phyloP scores from a whole-genome alignment of 1,140 invertebrate species.

The Cherax quadricarinatus region DNA sequence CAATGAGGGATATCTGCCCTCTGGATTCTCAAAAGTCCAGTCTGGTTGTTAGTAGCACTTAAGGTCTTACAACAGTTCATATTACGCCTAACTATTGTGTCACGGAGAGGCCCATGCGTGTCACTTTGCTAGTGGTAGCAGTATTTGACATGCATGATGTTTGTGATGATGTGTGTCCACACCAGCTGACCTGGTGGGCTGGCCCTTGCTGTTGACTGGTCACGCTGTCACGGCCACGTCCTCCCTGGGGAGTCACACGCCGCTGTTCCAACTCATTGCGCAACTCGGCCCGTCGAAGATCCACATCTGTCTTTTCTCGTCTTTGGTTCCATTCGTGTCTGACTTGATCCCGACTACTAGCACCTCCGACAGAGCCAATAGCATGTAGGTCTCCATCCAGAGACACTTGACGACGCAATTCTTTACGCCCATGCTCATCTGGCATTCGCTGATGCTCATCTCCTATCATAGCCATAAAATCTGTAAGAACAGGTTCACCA shows the following conservation, averaged over 20 bases:
- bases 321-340: slow-evolving; percentile 80
- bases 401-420: slow-evolving; percentile 65
- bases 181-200: slow-evolving; percentile 55
- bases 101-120: slow-evolving; percentile 37
- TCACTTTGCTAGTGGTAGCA: slow-evolving; percentile 26
- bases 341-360: slow-evolving; percentile 44
- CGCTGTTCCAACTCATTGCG: slow-evolving; percentile 77
- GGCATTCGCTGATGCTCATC: slow-evolving; percentile 15
- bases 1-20: slow-evolving; percentile 7
- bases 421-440: slow-evolving; percentile 14
- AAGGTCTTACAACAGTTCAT: slow-evolving; percentile 25
- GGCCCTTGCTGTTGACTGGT: slow-evolving; percentile 59
- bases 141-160: slow-evolving; percentile 15
- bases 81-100: slow-evolving; percentile 31
- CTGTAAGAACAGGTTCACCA: slow-evolving; percentile 84
- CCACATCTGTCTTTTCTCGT: slow-evolving; percentile 90
- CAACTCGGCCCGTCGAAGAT: slow-evolving; percentile 77
- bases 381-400: slow-evolving; percentile 60
- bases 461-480: slow-evolving; percentile 80
- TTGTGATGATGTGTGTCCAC: slow-evolving; percentile 37
- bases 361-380: slow-evolving; percentile 4
- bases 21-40: slow-evolving; percentile 30
- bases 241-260: slow-evolving; percentile 76
- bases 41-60: slow-evolving; percentile 27
- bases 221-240: slow-evolving; percentile 30